phyloP scores from a whole-genome alignment of 2,888 invertebrate genomes.

The Phytoseiulus persimilis region DNA sequence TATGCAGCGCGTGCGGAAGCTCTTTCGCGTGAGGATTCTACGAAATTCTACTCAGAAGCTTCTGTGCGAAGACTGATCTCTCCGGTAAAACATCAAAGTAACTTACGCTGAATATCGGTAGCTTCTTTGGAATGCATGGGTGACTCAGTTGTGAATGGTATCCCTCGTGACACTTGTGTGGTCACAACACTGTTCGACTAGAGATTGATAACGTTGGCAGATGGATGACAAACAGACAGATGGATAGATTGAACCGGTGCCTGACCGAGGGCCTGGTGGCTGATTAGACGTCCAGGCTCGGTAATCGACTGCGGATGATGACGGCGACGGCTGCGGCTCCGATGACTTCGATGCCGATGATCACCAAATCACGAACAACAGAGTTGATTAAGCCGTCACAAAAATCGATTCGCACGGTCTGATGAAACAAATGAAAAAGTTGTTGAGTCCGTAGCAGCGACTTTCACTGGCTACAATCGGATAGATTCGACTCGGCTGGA shows the following conservation, averaged over 20 bases:
- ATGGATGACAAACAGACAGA: neutral
- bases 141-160: neutral
- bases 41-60: too few relatives aligned
- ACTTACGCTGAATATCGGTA: slow-evolving; percentile 37
- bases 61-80: too few relatives aligned
- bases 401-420: neutral
- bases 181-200: slow-evolving; percentile 5
- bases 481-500: neutral
- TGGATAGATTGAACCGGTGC: neutral
- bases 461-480: neutral
- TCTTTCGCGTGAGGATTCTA: too few relatives aligned
- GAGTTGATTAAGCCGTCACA: neutral
- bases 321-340: neutral
- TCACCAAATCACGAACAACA: slow-evolving; percentile 5
- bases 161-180: neutral
- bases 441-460: neutral
- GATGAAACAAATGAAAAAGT: neutral
- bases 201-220: neutral
- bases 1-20: too few relatives aligned
- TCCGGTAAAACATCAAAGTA: neutral
- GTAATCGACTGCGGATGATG: neutral
- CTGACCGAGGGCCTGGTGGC: neutral
- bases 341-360: neutral
- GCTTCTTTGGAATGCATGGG: slow-evolving; percentile 33
- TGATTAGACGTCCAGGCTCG: neutral